Conservation (phyloP, 2,113 vertebrate genomes). For the Scopus umbretta region DNA sequence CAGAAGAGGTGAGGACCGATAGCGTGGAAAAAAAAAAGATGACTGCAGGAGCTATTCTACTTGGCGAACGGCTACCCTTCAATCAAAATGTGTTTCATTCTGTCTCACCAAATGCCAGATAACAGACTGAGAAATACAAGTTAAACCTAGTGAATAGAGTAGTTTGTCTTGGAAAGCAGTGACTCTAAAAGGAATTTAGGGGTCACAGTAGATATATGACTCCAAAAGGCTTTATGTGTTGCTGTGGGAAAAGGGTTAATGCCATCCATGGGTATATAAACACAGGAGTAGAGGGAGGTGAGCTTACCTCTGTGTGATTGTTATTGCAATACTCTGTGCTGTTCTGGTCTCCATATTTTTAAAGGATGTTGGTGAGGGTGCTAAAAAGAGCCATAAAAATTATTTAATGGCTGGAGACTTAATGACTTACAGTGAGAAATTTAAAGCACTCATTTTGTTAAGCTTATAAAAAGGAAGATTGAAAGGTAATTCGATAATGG, state of each 20-base stretch:
- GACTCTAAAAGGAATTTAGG: background rate
- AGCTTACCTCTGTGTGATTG: background rate
- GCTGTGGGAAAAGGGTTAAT: conserved; percentile 4
- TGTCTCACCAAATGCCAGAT: conserved; percentile 1
- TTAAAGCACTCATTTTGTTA: conserved; percentile 33
- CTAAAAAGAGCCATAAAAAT: conserved; percentile 36
- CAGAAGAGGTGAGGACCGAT: background rate
- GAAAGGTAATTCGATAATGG: conserved; percentile 41
- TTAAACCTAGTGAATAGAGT: background rate
- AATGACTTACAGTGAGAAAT: conserved; percentile 30
- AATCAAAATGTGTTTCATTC: background rate
- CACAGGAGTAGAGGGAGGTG: background rate
- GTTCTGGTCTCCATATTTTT: background rate
- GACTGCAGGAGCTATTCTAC: background rate
- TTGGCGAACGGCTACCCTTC: background rate
- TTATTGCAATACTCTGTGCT: background rate
- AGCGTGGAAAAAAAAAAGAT: background rate
- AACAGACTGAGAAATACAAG: background rate
- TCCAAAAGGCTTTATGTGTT: background rate
- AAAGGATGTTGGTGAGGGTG: background rate
- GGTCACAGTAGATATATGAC: background rate
- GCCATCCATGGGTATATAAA: background rate
- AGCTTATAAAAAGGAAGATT: conserved; percentile 36
- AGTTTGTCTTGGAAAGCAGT: background rate
- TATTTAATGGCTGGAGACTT: conserved; percentile 29